Percentiles rank a stretch among this genome's conserved stretches.
Conservation (phyloP, 2,113 vertebrate genomes). For the Chiloscyllium plagiosum region DNA sequence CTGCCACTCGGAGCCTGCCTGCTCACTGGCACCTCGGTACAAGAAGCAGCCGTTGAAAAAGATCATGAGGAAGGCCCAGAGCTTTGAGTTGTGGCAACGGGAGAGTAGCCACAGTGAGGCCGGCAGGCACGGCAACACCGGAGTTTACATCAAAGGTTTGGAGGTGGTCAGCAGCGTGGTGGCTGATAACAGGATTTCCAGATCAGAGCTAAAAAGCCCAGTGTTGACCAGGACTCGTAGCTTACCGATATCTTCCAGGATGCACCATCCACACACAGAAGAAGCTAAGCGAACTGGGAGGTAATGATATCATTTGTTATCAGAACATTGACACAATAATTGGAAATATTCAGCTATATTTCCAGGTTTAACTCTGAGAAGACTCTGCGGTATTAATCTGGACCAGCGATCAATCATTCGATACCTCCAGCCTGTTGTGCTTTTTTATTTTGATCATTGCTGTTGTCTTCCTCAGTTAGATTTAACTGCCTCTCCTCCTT, state of each 20-base stretch:
- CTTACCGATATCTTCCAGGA: conserved; percentile 59
- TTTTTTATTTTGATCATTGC: too few relatives aligned
- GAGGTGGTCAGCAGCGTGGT: conserved; percentile 62
- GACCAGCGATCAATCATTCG: not conserved
- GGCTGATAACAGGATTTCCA: conserved; percentile 57
- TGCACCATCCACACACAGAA: conserved; percentile 48
- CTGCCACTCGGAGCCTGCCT: conserved; percentile 58
- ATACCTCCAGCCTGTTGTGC: too few relatives aligned
- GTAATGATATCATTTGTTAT: conserved; percentile 47
- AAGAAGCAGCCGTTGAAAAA: conserved; percentile 71
- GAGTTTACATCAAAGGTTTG: conserved; percentile 66
- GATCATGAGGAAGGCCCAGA: conserved; percentile 69
- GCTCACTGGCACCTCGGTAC: conserved; percentile 48
- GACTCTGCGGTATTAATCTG: not conserved
- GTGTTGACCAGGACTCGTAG: conserved; percentile 56
- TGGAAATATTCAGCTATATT: not conserved
- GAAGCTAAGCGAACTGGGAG: conserved; percentile 56
- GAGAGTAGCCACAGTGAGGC: conserved; percentile 46
- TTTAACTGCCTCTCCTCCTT: too few relatives aligned
- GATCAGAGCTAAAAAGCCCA: conserved; percentile 53
- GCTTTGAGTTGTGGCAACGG: conserved; percentile 50
- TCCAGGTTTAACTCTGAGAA: not conserved
- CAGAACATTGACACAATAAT: not conserved
- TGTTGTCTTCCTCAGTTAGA: not conserved
- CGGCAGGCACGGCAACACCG: conserved; percentile 58